Base-by-base conservation (phyloP, 2,113 vertebrate species). In the Caloenas nicobarica region DNA sequence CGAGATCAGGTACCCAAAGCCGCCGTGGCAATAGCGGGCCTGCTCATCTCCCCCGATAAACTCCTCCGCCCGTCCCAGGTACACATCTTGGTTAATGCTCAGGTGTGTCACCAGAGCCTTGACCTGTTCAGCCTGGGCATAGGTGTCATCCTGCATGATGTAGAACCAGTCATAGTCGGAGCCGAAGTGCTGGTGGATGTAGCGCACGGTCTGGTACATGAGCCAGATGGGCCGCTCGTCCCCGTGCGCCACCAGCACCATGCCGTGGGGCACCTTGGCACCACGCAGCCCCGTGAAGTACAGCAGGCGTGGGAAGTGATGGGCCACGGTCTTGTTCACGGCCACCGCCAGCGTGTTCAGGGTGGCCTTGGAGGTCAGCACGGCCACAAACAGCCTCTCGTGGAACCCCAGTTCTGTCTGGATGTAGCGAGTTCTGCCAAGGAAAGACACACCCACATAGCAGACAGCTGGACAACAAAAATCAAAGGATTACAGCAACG, bases 141-240 rank as follows among this genome's bases (percentile, higher is more conserved):
- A 99, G 0, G 99, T 99, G 96, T 99, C 99, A 4, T 99, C 99
- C 96, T 99, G 99, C 86, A 99, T 98, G 68, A 99, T 70, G 92
- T 99, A 98, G 98, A 99, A 99, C 99, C 99, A 99, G 97, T 99
- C 99, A 6, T 99, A 99, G 95, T 99, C 99, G 0, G 98, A 98
- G 61, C 98, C 98, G 7, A 99, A 98, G 93, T 99, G 98, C 38
- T 98, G 98, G 57, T 99, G 98, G 40, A 99, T 98, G 64, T 99
- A 98, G 42, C 98, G 99, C 89, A 99, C 93, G 1, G 99, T 99
- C 98, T 99, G 98, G 1, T 99, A 99, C 99, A 99, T 99, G 69
- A 99, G 98, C 99, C 99, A 99, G n/a, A 99, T 99, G 0, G 99
- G 99, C 2, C 99, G 98, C 93, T 99, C 99, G 0, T 99, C 99